phyloP scores from a whole-genome alignment of 1,140 invertebrate species.

The Ostrea edulis region DNA sequence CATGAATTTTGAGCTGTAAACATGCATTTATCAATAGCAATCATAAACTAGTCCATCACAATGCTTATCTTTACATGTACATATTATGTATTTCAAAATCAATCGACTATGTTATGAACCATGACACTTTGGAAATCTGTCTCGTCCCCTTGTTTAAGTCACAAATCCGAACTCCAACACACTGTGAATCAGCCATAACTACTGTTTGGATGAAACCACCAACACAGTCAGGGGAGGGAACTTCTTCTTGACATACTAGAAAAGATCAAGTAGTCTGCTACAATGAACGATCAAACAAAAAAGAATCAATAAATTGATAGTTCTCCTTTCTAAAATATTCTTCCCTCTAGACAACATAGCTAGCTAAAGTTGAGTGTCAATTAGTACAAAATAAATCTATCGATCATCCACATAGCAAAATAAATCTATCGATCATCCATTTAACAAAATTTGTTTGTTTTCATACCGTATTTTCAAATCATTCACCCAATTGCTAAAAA shows the following conservation, averaged over 20 bases:
- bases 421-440: background rate
- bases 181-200: constrained; percentile 25
- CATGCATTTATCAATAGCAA: no score
- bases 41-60: no score
- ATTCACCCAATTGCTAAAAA: no score
- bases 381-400: background rate
- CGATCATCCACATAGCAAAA: background rate
- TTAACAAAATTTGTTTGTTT: no score
- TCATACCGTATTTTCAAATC: no score
- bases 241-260: constrained; percentile 17
- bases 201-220: constrained; percentile 24
- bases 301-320: constrained; percentile 9
- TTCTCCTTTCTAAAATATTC: constrained; percentile 12
- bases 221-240: constrained; percentile 14
- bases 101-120: background rate
- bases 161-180: background rate
- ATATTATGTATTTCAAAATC: background rate
- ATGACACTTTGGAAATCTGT: background rate
- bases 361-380: background rate
- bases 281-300: background rate
- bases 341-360: background rate
- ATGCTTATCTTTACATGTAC: background rate
- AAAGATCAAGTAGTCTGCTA: background rate
- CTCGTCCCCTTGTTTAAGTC: constrained; percentile 1
- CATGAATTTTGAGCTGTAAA: background rate